Percentiles rank a stretch among this genome's conserved stretches.
Conservation (phyloP, 64 coral and sea anemone genomes). For the Astreopora myriophthalma region DNA sequence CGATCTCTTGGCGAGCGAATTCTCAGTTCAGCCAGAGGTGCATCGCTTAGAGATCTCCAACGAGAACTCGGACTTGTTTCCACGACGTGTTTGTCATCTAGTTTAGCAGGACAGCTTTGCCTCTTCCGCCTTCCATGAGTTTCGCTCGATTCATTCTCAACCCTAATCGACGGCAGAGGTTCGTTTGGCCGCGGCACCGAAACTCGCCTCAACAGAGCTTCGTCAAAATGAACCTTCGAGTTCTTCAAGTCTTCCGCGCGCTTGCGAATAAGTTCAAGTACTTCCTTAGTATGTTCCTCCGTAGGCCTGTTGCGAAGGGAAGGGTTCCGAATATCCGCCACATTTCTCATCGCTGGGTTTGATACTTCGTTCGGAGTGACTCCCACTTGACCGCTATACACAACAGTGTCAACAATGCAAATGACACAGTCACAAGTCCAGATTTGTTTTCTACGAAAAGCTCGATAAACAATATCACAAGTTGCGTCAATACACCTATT, state of each 20-base stretch:
- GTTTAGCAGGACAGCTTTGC: neutral
- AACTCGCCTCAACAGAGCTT: conserved; percentile 8
- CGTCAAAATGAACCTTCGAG: conserved; percentile 11
- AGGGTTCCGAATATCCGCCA: neutral
- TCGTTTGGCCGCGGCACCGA: conserved; percentile 26
- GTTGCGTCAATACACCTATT: neutral
- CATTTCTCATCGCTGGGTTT: neutral
- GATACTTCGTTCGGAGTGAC: neutral
- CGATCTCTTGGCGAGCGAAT: neutral
- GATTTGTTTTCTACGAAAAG: neutral
- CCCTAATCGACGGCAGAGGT: conserved; percentile 11
- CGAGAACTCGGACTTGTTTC: neutral
- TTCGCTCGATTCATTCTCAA: neutral
- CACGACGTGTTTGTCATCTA: neutral
- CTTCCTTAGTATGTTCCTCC: conserved; percentile 19
- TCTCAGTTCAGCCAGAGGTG: neutral
- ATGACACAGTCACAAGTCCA: neutral
- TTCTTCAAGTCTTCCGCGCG: neutral
- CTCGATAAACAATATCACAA: neutral
- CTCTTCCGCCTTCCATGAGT: neutral
- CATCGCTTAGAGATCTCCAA: conserved; percentile 33
- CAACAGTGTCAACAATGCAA: neutral
- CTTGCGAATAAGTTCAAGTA: conserved; percentile 5
- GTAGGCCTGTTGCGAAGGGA: conserved; percentile 29
- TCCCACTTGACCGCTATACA: neutral